These are phyloP conservation scores for Anoura caudifer DNA, from an alignment of 2,113 vertebrate species.

Conservation along the genomic window DNA sequence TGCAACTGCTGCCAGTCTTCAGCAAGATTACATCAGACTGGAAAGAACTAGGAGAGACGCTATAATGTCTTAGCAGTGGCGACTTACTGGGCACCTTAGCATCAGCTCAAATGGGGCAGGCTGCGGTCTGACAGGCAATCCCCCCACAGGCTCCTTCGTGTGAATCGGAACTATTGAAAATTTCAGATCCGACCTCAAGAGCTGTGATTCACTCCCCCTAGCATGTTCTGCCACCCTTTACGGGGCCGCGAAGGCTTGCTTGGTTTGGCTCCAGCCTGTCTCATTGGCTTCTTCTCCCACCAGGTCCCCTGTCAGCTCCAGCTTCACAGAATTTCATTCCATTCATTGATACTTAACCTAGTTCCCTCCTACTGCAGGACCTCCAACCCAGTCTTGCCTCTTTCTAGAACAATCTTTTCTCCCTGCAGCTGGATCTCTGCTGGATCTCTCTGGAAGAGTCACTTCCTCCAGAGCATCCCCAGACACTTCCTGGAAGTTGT, in stretches of 20 bases:
- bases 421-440: neutral
- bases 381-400: neutral
- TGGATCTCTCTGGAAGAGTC: no score
- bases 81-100: slow-evolving; percentile 10
- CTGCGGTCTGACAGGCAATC: neutral
- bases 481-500: neutral
- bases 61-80: neutral
- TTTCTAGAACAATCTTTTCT: slow-evolving; percentile 28
- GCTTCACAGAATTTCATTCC: neutral
- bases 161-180: slow-evolving; percentile 40
- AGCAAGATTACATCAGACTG: slow-evolving; percentile 79
- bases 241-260: neutral
- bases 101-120: neutral
- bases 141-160: neutral
- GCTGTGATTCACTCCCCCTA: slow-evolving; percentile 20
- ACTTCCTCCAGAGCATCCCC: neutral
- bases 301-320: neutral
- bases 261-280: neutral
- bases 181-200: neutral
- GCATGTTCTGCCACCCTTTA: neutral
- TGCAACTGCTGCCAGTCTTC: slow-evolving; percentile 75
- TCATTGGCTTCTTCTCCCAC: neutral
- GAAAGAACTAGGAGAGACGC: slow-evolving; percentile 48
- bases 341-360: neutral
- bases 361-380: neutral